Evolutionary conservation across 1,140 invertebrate species (phyloP).

Genomic region (Heliconius himera): DNA sequence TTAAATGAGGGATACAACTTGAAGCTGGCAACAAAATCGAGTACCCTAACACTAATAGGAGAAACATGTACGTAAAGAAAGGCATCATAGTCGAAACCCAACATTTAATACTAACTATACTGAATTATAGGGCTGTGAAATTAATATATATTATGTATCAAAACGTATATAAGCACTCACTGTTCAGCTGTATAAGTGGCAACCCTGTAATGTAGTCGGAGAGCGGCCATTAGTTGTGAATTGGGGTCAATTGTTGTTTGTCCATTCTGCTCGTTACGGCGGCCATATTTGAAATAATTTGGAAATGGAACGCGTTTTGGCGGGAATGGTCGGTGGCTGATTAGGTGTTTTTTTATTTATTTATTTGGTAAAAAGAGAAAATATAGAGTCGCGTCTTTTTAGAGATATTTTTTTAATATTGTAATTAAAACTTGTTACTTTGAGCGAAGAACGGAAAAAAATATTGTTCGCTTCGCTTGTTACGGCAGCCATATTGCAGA

Average conservation of each 20-base stretch:
- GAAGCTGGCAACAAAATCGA: too few species aligned
- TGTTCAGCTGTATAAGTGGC: conserved; percentile 23
- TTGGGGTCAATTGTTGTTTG: conserved; percentile 72
- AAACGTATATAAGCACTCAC: conserved; percentile 1
- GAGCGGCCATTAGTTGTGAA: conserved; percentile 57
- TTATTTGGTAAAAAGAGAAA: not conserved
- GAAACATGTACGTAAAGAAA: too few species aligned
- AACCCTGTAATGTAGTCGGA: conserved; percentile 38
- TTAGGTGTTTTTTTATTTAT: conserved; percentile 23
- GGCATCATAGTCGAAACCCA: not conserved
- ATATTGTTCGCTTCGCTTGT: too few species aligned
- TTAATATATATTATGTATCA: conserved; percentile 5
- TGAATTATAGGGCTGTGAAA: not conserved
- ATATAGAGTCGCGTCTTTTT: not conserved
- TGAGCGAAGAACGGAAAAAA: too few species aligned
- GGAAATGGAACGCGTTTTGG: conserved; percentile 56
- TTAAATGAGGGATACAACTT: too few species aligned
- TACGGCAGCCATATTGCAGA: too few species aligned
- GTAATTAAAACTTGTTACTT: too few species aligned
- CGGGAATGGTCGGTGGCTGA: conserved; percentile 34
- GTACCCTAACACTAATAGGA: too few species aligned
- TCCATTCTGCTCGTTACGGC: conserved; percentile 57
- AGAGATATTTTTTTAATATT: too few species aligned
- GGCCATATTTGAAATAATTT: conserved; percentile 66
- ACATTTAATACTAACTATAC: not conserved